A percentile compares a stretch with the other conserved stretches of the same genome.
These are phyloP conservation scores for Macrophya alboannulata DNA, from an alignment of 2,888 invertebrate genomes.

Conservation along the genomic window DNA sequence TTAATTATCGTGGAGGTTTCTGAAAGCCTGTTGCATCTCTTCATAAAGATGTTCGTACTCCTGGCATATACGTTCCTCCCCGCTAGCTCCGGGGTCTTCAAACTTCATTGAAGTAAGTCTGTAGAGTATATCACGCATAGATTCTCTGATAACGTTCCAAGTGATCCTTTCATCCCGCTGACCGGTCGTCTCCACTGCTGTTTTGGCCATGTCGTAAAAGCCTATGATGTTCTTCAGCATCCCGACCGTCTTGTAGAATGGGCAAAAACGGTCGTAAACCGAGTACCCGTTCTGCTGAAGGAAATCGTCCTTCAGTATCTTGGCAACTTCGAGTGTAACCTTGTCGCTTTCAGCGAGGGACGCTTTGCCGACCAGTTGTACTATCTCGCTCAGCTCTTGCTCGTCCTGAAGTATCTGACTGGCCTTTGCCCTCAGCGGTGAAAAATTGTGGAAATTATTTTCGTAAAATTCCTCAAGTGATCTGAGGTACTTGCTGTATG, in stretches of 20 bases:
- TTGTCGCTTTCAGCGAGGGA: conserved; percentile 98
- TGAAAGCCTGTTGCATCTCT: conserved; percentile 96
- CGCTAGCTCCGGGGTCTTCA: conserved; percentile 98
- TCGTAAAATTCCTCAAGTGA: conserved; percentile 99
- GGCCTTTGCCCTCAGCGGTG: conserved; percentile 94
- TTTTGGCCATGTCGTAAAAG: conserved; percentile 97
- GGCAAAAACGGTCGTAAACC: conserved; percentile 96
- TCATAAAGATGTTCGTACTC: conserved; percentile 97
- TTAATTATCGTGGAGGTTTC: conserved; percentile 95
- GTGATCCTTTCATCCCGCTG: conserved; percentile 94
- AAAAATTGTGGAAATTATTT: conserved; percentile 97
- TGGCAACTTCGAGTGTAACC: conserved; percentile 97
- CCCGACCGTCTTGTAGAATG: conserved; percentile 99
- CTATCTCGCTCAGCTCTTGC: conserved; percentile 99
- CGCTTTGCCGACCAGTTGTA: conserved; percentile 98
- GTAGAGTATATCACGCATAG: conserved; percentile 95
- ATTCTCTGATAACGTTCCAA: conserved; percentile 96
- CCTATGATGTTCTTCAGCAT: conserved; percentile 98
- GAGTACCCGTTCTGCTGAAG: conserved; percentile 98
- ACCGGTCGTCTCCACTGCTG: conserved; percentile 96
- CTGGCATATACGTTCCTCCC: conserved; percentile 96
- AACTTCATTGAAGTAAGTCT: conserved; percentile 99
- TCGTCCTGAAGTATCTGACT: conserved; percentile 97
- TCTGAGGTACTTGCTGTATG: conserved; percentile 96
- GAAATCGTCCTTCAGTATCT: conserved; percentile 98